Evolutionary conservation across 2,888 invertebrate genomes (phyloP), one percentile per base, ranked within the genome.

Genomic region (Pammene fasciana): DNA sequence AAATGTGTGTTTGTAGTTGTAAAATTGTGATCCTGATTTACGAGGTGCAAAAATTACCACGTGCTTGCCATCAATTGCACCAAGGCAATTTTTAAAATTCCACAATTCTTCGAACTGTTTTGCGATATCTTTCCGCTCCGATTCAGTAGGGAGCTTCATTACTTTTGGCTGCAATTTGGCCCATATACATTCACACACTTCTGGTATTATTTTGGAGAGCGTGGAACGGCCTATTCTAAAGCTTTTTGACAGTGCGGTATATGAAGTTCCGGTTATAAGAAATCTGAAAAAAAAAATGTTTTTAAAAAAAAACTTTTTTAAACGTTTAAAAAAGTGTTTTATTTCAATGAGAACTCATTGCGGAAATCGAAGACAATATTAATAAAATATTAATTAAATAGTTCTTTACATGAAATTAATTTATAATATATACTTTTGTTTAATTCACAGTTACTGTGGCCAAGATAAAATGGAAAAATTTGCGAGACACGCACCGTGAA

Each of bases 401-500:
- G 61, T 61, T 52, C 16, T 11, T 67, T 52, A 55, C 67, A 70
- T 64, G 67, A 72, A 59, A 70, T 72, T 70, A 67, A 34, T 68
- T 41, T 55, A 67, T 67, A 64, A 67, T 43, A 67, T 67, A 54
- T 57, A 64, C 7, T 68, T 66, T 59, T 72, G 61, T 68, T 72
- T 72, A 68, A 72, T 71, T 72, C 66, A 56, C 71, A 72, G 71
- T 71, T 71, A 60, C 65, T 65, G 38, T 26, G 67, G 71, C 72
- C 60, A 71, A 72, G 60, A 48, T 56, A 57, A 72, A 72, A 68
- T 72, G 71, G 72, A 72, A 72, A 67, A 65, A 70, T 59, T 72
- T 72, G 61, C 67, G 67, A 65, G 72, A 68, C 67, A 71, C 71
- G 66, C 73, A 73, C 68, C 72, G 73, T 68, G 73, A 73, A 70